phyloP scores from a whole-genome alignment of 2,888 invertebrate genomes.

The Salticus scenicus region DNA sequence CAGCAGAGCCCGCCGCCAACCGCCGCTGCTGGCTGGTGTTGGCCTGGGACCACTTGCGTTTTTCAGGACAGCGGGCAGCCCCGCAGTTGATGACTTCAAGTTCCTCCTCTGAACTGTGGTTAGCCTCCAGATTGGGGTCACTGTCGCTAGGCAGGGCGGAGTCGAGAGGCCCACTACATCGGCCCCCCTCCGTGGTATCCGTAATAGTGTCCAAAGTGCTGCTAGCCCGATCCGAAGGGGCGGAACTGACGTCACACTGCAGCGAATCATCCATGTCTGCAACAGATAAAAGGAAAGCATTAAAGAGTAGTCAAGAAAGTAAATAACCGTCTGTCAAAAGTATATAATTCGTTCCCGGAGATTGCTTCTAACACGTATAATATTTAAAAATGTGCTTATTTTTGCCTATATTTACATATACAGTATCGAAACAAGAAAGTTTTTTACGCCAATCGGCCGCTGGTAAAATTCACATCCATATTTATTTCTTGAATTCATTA shows the following conservation, averaged over 20 bases:
- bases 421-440: too few species aligned
- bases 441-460: too few species aligned
- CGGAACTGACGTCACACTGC: conserved; percentile 56
- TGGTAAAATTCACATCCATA: too few species aligned
- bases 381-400: too few species aligned
- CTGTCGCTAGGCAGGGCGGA: conserved; percentile 76
- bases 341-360: too few species aligned
- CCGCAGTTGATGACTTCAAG: conserved; percentile 87
- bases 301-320: too few species aligned
- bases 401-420: too few species aligned
- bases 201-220: conserved; percentile 66
- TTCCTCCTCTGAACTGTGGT: conserved; percentile 88
- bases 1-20: conserved; percentile 64
- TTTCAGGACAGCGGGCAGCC: conserved; percentile 78
- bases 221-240: conserved; percentile 65
- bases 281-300: neutral
- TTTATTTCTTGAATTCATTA: too few species aligned
- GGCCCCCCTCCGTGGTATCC: conserved; percentile 42
- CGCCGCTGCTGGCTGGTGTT: conserved; percentile 75
- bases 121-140: conserved; percentile 83
- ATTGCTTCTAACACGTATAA: too few species aligned
- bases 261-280: conserved; percentile 65
- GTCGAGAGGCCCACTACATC: conserved; percentile 8
- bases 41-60: conserved; percentile 85
- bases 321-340: too few species aligned